Conservation (phyloP, 1,140 invertebrate species). For the Limonius californicus region DNA sequence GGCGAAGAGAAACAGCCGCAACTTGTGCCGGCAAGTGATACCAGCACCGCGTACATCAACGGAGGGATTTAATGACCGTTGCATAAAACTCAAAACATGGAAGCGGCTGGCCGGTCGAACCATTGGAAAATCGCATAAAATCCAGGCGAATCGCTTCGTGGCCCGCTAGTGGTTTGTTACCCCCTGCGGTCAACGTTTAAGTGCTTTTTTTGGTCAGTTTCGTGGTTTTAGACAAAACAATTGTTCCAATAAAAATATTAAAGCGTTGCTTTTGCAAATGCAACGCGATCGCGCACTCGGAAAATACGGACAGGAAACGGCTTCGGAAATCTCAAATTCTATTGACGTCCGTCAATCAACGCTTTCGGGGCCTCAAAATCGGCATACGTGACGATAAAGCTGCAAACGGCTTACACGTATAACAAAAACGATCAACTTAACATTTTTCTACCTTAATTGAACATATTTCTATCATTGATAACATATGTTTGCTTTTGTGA, state of each 20-base stretch:
- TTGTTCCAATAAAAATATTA: neutral
- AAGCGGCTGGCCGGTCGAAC: slow-evolving; percentile 11
- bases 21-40: neutral
- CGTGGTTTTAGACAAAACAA: neutral
- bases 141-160: slow-evolving; percentile 5
- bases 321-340: no score
- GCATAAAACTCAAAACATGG: slow-evolving; percentile 26
- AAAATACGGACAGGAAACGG: no score
- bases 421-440: no score
- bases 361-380: no score
- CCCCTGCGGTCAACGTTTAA: neutral
- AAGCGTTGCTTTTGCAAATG: no score
- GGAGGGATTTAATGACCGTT: slow-evolving; percentile 24
- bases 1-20: neutral
- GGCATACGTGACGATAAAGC: no score
- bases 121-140: slow-evolving; percentile 21
- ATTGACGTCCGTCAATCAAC: no score
- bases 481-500: no score
- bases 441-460: no score
- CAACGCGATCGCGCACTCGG: no score
- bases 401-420: no score
- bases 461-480: no score
- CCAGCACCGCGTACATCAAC: slow-evolving; percentile 12
- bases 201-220: neutral
- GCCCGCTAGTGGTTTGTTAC: neutral